These are phyloP conservation scores for Chrysopa pallens DNA, from an alignment of 1,140 invertebrate species.

Conservation along the genomic window DNA sequence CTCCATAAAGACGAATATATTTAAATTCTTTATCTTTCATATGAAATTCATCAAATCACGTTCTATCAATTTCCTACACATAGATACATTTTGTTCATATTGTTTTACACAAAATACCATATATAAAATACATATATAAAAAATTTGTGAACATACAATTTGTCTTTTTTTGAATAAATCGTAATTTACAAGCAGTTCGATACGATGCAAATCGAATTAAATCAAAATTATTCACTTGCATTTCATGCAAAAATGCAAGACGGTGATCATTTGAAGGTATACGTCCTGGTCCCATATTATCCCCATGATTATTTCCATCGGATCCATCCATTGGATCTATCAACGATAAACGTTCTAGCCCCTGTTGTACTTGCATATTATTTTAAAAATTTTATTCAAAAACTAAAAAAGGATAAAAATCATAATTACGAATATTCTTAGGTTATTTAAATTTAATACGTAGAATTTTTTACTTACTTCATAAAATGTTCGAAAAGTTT, in stretches of 20 bases:
- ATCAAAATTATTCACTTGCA: conserved; percentile 85
- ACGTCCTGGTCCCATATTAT: neutral
- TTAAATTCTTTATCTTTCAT: too few species aligned
- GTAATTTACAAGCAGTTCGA: conserved; percentile 86
- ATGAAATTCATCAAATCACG: too few species aligned
- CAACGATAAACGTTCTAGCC: too few species aligned
- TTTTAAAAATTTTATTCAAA: too few species aligned
- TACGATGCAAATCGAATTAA: conserved; percentile 93
- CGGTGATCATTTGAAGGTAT: conserved; percentile 30
- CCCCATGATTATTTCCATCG: neutral
- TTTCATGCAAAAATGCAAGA: conserved; percentile 57
- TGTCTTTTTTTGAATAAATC: conserved; percentile 94
- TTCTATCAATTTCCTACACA: neutral
- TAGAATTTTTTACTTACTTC: too few species aligned
- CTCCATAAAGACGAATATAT: too few species aligned
- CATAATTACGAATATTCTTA: too few species aligned
- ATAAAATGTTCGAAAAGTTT: too few species aligned
- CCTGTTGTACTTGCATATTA: too few species aligned
- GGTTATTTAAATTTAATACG: too few species aligned
- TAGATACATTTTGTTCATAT: neutral
- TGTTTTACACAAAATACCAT: neutral
- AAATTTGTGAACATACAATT: conserved; percentile 43
- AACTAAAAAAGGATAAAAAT: too few species aligned
- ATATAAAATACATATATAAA: neutral
- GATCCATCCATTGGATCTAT: too few species aligned